Percentiles rank a stretch among this genome's conserved stretches.
phyloP scores from a whole-genome alignment of 2,888 invertebrate species.

The Chloroclysta siterata region DNA sequence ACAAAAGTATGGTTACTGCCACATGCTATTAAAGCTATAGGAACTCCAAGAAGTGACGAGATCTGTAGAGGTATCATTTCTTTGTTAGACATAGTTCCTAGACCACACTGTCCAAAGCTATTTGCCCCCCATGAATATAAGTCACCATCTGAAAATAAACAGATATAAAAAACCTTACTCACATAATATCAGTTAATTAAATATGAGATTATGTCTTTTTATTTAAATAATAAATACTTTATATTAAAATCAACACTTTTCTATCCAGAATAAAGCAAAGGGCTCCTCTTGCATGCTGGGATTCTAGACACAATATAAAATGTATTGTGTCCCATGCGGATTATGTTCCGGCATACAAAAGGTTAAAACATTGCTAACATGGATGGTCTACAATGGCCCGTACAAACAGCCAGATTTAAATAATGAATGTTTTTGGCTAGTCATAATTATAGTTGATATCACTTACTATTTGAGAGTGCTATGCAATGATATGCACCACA shows the following conservation, averaged over 20 bases:
- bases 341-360: too few species aligned
- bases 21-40: conserved; percentile 91
- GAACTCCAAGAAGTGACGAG: conserved; percentile 89
- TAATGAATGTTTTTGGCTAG: not conserved
- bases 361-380: too few species aligned
- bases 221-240: too few species aligned
- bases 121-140: conserved; percentile 95
- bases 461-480: conserved; percentile 92
- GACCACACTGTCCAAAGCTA: conserved; percentile 91
- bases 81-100: conserved; percentile 86
- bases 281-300: too few species aligned
- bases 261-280: too few species aligned
- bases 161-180: not conserved
- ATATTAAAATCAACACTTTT: too few species aligned
- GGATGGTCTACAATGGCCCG: too few species aligned
- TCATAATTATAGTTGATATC: not conserved
- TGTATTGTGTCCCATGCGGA: too few species aligned
- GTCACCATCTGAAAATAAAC: conserved; percentile 87
- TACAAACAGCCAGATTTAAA: too few species aligned
- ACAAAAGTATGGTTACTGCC: conserved; percentile 93
- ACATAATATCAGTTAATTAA: not conserved
- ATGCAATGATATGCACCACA: conserved; percentile 94
- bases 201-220: too few species aligned
- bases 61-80: conserved; percentile 87
- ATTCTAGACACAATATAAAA: too few species aligned